Base-by-base conservation (phyloP, 1,140 invertebrate species). In the Wiebesia pumilae region DNA sequence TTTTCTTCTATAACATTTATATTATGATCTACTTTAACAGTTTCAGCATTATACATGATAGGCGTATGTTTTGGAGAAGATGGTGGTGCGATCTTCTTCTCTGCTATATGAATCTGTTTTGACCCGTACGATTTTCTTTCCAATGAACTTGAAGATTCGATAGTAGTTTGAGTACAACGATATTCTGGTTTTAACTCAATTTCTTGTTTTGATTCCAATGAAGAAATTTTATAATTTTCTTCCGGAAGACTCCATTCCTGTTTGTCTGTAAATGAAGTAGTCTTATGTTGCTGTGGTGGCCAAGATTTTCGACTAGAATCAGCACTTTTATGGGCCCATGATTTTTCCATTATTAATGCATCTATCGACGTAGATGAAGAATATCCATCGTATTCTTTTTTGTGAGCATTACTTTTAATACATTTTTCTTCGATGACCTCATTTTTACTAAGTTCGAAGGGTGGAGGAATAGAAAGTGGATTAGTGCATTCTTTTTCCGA, bases 311-410 rank as follows among this genome's bases (percentile, higher is more conserved):
- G 93, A 79, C 91, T 91, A 10, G 93, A 90, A 16, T 94, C 94
- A 0, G 92, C 79, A 85, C 91, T 92, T 89, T 95, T 95, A 81
- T 95, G 95, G 27, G 94, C 93, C 95, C 95, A 96, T 0, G 95
- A 90, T 90, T 95, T 96, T 84, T 96, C 95, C 95, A 96, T 96
- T 30, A 94, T 93, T 80, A 96, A 87, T 4, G 92, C 95, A 89
- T 96, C 95, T 0, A 90, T 91, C 4, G 90, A 92, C 21, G 91
- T 88, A 69, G 91, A 91, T 3, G 92, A 92, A 40, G 91, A 90
- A 1, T 90, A 91, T 69, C 91, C 91, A 6, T 91, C 85, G 14
- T 92, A 88, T 83, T 87, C 86, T 54, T 88, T 88, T n/a, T 88
- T 89, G 51, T 79, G 30, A 35, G 21, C 3, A 54, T 88, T 87